Conservation (phyloP, 2,113 vertebrate species). For the Cisticola juncidis region DNA sequence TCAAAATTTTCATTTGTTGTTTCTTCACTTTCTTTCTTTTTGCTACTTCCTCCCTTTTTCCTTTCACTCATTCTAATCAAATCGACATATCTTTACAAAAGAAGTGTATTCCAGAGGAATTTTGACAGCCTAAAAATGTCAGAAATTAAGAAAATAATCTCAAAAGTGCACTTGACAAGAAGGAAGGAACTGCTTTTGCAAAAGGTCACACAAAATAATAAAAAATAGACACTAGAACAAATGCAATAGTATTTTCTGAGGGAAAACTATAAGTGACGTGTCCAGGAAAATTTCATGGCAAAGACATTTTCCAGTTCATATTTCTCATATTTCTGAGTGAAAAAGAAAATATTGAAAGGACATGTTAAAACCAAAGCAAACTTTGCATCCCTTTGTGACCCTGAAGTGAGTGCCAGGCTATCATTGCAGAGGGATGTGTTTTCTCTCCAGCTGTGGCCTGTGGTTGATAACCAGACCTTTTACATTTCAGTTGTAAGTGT, state of each 20-base stretch:
- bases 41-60: not conserved
- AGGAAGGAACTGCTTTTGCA: not conserved
- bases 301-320: not conserved
- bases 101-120: not conserved
- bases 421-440: not conserved
- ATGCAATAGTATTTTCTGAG: not conserved
- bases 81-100: not conserved
- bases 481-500: not conserved
- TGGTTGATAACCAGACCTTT: slow-evolving; percentile 21
- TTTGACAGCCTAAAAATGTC: not conserved
- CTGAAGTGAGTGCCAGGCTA: not conserved
- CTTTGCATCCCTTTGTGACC: not conserved
- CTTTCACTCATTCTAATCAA: not conserved
- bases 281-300: not conserved
- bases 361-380: not conserved
- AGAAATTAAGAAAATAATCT: not conserved
- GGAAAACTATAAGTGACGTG: not conserved
- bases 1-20: rapidly evolving
- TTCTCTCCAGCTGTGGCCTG: not conserved
- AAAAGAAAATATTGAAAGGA: not conserved
- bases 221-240: not conserved
- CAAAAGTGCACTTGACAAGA: not conserved
- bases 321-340: not conserved
- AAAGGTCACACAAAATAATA: not conserved
- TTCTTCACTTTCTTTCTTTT: not conserved